Evolutionary conservation across 2,797 vertebrate genomes (phyloP), one percentile per base, ranked within the genome.

Genomic region (Erethizon dorsatum): DNA sequence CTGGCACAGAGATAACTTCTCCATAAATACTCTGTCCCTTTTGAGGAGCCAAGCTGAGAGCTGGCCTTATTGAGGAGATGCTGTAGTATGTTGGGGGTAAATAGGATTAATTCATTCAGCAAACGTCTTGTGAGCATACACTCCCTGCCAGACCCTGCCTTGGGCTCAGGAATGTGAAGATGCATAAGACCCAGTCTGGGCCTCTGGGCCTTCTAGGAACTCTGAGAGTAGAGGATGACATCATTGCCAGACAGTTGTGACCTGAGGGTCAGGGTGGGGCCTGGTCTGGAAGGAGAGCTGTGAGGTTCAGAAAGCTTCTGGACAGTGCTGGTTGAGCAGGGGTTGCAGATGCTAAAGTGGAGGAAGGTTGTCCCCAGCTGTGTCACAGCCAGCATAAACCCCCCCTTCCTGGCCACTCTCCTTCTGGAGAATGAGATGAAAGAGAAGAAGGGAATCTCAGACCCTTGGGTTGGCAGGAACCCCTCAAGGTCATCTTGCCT

Each of bases 331-430:
- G 26, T 3, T 17, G 41, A 37, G 56, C 0, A 13, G 86, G 22
- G 14, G 80, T 45, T 13, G 37, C 41, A 45, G 41, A 13, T 9
- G 2, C 5, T 17, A 31, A 57, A 31, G 15, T 13, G 47, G 26
- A 28, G 18, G 9, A 54, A 50, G 8, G 14, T 33, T 6, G 13
- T 82, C 11, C 69, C 45, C 33, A 15, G 45, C 45, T 4, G 5
- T 0, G 2, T 33, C 2, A 14, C 14, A 45, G n/a, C 80, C 88
- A 3, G 0, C 24, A 2, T 5, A 26, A 73, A 61, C 63, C 13
- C 6, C 0, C 63, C 13, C 7, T 0, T 4, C 6, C 37, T 5
- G 50, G 54, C 54, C 47, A 17, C 52, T 6, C 47, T 17, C 20
- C 61, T 78, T 67, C 47, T 2, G 1, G 90, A 71, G 65, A 69